Conservation (phyloP, 2,888 invertebrate genomes). For the Epistrophe eligans region DNA sequence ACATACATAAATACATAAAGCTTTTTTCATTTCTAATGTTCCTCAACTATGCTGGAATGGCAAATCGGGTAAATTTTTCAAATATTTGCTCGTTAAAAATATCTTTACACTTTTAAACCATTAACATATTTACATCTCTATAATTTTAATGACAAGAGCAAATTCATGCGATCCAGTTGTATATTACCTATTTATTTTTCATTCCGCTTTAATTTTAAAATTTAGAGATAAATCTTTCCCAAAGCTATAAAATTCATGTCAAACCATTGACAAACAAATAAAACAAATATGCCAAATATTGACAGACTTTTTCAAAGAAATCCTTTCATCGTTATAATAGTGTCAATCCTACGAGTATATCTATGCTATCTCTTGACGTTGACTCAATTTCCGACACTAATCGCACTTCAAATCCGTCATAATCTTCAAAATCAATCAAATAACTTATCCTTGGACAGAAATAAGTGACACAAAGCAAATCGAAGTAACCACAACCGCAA, state of each 20-base stretch:
- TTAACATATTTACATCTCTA: too few species aligned
- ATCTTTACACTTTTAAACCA: too few species aligned
- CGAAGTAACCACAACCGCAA: slow-evolving; percentile 14
- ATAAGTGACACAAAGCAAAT: slow-evolving; percentile 65
- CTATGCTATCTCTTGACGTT: slow-evolving; percentile 19
- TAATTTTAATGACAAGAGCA: too few species aligned
- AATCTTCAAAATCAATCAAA: slow-evolving; percentile 72
- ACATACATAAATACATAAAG: too few species aligned
- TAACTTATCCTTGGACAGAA: slow-evolving; percentile 60
- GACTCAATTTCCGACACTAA: slow-evolving; percentile 69
- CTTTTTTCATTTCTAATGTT: too few species aligned
- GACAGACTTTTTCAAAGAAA: background rate
- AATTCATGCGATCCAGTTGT: too few species aligned
- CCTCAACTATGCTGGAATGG: too few species aligned
- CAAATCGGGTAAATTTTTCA: too few species aligned
- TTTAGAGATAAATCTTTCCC: background rate
- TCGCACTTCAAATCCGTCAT: slow-evolving; percentile 71
- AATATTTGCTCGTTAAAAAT: too few species aligned
- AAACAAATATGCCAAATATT: background rate
- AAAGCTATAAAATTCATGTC: background rate
- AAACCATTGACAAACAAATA: background rate
- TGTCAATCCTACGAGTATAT: slow-evolving; percentile 12
- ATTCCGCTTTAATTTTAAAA: background rate
- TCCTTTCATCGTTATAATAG: slow-evolving; percentile 11
- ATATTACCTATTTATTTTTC: too few species aligned